Conservation (phyloP, 2,888 invertebrate genomes). For the Polydrusus tereticollis region DNA sequence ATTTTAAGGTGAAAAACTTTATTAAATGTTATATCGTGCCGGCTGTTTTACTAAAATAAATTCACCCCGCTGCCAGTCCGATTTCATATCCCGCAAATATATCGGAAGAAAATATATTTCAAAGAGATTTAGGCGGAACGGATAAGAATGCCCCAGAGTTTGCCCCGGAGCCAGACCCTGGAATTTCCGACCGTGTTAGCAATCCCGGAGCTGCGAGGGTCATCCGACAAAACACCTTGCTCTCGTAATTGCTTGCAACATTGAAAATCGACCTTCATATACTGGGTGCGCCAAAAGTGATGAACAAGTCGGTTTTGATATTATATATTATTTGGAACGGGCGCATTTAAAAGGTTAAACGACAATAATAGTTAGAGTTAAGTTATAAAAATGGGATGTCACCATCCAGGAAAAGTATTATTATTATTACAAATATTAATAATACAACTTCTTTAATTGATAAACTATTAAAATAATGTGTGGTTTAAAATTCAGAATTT, state of each 20-base stretch:
- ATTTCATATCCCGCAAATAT: conserved; percentile 5
- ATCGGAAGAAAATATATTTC: conserved; percentile 4
- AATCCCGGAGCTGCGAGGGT: conserved; percentile 11
- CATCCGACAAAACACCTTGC: conserved; percentile 9
- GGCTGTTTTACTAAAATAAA: conserved; percentile 7
- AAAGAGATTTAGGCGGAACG: conserved; percentile 13
- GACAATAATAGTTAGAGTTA: no score
- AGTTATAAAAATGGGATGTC: no score
- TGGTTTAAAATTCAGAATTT: no score
- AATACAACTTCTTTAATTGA: no score
- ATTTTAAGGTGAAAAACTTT: conserved; percentile 8
- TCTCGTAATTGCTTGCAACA: neutral
- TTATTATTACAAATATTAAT: no score
- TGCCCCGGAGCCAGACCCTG: conserved; percentile 8
- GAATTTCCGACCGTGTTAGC: conserved; percentile 16
- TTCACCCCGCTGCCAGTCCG: neutral
- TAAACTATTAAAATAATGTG: no score
- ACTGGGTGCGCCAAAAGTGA: no score
- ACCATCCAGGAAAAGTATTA: no score
- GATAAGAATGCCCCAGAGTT: conserved; percentile 22
- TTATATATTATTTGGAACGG: no score
- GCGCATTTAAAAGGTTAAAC: no score
- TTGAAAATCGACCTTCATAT: neutral
- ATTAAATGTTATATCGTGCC: conserved; percentile 7
- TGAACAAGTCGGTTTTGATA: no score